phyloP scores from a whole-genome alignment of 2,113 vertebrate genomes.

The Cyphomyrus plagiostoma region DNA sequence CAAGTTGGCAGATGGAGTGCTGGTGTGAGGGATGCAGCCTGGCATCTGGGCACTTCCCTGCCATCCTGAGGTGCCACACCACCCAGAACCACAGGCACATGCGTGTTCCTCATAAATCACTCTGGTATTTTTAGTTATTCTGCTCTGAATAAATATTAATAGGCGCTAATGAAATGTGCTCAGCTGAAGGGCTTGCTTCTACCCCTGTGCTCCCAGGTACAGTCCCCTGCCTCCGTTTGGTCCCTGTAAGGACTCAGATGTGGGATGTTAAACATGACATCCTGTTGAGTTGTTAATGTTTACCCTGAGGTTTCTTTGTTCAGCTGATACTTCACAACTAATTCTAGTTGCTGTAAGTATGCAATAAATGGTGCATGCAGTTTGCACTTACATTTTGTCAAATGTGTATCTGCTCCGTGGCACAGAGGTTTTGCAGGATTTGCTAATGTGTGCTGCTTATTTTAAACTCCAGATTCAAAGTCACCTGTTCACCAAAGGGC shows the following conservation, averaged over 20 bases:
- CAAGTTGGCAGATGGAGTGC: background rate
- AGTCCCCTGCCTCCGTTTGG: background rate
- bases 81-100: background rate
- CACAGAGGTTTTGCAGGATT: background rate
- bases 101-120: background rate
- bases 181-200: background rate
- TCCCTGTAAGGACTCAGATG: background rate
- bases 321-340: background rate
- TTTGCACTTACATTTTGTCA: background rate
- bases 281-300: background rate
- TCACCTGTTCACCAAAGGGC: background rate
- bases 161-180: background rate
- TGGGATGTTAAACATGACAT: background rate
- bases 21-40: background rate
- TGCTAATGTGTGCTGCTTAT: background rate
- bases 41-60: background rate
- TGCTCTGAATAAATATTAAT: background rate
- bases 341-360: background rate
- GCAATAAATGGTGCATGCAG: background rate
- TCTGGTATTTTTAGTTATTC: background rate
- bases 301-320: background rate
- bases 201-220: background rate
- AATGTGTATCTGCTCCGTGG: background rate
- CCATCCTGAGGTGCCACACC: background rate
- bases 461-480: background rate